phyloP scores from a whole-genome alignment of 2,888 invertebrate species.

The Acanthosoma haemorrhoidale region DNA sequence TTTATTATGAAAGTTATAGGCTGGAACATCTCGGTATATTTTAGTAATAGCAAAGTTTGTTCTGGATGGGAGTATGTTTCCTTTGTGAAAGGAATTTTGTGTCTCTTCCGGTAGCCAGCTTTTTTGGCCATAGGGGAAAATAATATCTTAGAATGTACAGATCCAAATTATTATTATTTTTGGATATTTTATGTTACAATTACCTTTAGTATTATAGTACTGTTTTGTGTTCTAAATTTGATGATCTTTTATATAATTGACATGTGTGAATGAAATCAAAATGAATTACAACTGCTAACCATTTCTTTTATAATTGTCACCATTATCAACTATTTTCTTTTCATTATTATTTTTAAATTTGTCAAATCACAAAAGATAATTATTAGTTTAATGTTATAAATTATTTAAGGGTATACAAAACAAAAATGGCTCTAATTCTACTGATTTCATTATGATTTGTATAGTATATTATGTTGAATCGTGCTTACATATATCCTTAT shows the following conservation, averaged over 20 bases:
- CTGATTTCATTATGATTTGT: conserved; percentile 12
- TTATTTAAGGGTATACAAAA: background rate
- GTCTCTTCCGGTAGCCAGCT: conserved; percentile 3
- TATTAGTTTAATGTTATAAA: background rate
- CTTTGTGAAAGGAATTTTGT: background rate
- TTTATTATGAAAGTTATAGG: conserved; percentile 12
- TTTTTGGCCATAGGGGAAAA: conserved; percentile 20
- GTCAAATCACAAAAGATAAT: background rate
- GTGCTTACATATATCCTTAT: too few relatives aligned
- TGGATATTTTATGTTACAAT: background rate
- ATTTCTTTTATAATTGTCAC: too few relatives aligned
- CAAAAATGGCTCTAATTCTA: background rate
- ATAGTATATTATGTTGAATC: background rate
- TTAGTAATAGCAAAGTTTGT: background rate
- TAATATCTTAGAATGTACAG: conserved; percentile 1
- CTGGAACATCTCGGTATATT: background rate
- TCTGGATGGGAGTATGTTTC: background rate
- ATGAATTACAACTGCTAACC: background rate
- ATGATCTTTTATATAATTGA: background rate
- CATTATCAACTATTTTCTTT: too few relatives aligned
- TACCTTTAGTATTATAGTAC: conserved; percentile 3
- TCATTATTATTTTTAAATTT: background rate
- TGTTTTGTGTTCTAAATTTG: background rate
- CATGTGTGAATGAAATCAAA: conserved; percentile 1
- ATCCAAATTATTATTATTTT: background rate